These are phyloP conservation scores for Champsocephalus gunnari DNA, from an alignment of 2,797 vertebrate species.

Conservation along the genomic window DNA sequence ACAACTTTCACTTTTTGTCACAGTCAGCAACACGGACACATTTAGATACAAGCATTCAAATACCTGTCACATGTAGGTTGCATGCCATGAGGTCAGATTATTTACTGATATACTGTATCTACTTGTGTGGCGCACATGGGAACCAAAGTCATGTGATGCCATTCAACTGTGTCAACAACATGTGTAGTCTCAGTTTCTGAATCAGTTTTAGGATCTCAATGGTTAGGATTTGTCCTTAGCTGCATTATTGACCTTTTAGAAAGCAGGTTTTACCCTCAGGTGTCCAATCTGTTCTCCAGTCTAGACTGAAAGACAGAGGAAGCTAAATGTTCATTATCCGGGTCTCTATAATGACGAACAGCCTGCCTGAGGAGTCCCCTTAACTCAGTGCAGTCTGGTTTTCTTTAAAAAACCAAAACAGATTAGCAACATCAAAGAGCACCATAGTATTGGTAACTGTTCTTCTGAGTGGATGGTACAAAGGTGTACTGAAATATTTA, in stretches of 20 bases:
- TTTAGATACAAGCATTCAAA: conserved; percentile 32
- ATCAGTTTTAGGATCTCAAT: background rate
- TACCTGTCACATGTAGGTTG: conserved; percentile 30
- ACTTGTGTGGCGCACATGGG: background rate
- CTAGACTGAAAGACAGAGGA: conserved; percentile 2
- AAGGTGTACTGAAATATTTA: background rate
- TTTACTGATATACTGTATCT: conserved; percentile 2
- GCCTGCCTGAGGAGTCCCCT: background rate
- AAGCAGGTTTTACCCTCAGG: conserved; percentile 30
- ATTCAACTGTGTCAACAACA: conserved; percentile 2
- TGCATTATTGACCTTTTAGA: conserved; percentile 16
- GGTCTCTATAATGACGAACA: conserved; percentile 3
- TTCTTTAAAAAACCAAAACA: background rate
- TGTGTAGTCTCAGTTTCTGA: background rate
- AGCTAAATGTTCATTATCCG: background rate
- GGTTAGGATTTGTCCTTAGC: background rate
- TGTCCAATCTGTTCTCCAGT: background rate
- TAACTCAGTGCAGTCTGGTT: background rate
- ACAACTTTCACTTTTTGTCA: conserved; percentile 31
- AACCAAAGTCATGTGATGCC: conserved; percentile 6
- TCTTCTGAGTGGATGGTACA: background rate
- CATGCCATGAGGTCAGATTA: conserved; percentile 25
- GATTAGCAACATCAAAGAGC: conserved; percentile 13
- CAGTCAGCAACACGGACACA: conserved; percentile 10
- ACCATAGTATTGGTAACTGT: background rate